A percentile compares a stretch with the other conserved stretches of the same genome.
phyloP scores from a whole-genome alignment of 2,113 vertebrate species.

The Apodemus speciosus region DNA sequence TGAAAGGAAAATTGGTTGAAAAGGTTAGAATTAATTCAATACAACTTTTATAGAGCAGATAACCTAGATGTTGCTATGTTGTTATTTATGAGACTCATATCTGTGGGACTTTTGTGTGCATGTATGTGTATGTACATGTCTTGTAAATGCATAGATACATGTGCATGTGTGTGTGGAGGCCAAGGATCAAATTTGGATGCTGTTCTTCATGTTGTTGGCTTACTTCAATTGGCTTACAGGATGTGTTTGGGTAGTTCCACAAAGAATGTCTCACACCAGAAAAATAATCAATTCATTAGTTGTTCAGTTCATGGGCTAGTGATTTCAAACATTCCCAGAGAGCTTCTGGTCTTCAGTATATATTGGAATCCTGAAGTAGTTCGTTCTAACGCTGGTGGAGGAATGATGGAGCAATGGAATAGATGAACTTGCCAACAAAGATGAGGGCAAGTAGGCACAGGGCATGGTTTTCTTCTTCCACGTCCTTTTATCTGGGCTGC shows the following conservation, averaged over 20 bases:
- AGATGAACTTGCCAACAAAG: background rate
- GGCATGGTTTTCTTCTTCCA: background rate
- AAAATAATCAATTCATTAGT: background rate
- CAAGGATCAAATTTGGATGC: too few relatives aligned
- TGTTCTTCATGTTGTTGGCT: too few relatives aligned
- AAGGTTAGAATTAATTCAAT: background rate
- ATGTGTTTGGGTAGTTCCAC: background rate
- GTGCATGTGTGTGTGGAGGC: background rate
- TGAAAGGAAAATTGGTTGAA: slow-evolving; percentile 37
- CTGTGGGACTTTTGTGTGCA: background rate
- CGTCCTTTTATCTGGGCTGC: background rate
- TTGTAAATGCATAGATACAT: background rate
- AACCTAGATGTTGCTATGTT: background rate
- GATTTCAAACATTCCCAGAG: background rate
- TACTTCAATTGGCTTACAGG: background rate
- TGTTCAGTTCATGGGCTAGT: background rate
- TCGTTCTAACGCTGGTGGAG: background rate
- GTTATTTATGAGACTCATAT: background rate
- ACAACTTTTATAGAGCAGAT: background rate
- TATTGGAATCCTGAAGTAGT: background rate
- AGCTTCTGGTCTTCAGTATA: background rate
- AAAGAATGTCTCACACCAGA: background rate
- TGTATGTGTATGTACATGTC: background rate
- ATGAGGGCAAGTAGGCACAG: background rate
- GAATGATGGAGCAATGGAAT: background rate